Base-by-base conservation (phyloP, 1,140 invertebrate species). In the Thaumatotibia leucotreta region DNA sequence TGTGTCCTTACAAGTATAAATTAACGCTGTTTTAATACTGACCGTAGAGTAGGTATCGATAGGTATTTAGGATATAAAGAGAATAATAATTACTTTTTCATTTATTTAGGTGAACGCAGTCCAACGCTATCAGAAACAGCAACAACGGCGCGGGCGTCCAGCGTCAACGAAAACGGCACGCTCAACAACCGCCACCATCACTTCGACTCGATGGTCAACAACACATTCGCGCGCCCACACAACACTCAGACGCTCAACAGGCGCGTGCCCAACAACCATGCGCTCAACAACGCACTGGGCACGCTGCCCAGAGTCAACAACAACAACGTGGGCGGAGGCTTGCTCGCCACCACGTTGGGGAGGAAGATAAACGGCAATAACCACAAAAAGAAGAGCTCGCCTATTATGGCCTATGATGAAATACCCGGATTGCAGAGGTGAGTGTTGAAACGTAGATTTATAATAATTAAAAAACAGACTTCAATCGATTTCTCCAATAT, bases 121-220 rank as follows among this genome's bases (percentile, higher is more conserved):
- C 96, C 95, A 10, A 95, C 95, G 0, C 94, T 96, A 75, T 96
- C 95, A 0, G 96, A 97, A 76, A 95, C 94, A 8, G 95, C 95
- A 1, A 96, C 95, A 0, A 96, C 96, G 0, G 95, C 95, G 0
- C 92, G 96, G 50, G 95, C 96, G 4, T 95, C 95, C 0, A 96
- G 95, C 77, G 93, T 96, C 23, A 90, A 88, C 68, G 88, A 89
- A 49, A 89, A 89, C 65, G 77, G 80, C 0, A 83, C 80, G 39
- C 76, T 82, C 77, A 92, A 71, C 91, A 91, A 75, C 93, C 92
- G 92, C 6, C 91, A 93, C 3, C n/a, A n/a, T n/a, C 92, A 71
- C 92, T 93, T 85, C 71, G 91, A 92, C 73, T 91, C 90, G 63
- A 86, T 89, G 61, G 91, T 91, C 32, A 91, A 86, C 76, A 89